These are phyloP conservation scores for Heliconius hermathena DNA, from an alignment of 1,140 invertebrate genomes.

Conservation along the genomic window DNA sequence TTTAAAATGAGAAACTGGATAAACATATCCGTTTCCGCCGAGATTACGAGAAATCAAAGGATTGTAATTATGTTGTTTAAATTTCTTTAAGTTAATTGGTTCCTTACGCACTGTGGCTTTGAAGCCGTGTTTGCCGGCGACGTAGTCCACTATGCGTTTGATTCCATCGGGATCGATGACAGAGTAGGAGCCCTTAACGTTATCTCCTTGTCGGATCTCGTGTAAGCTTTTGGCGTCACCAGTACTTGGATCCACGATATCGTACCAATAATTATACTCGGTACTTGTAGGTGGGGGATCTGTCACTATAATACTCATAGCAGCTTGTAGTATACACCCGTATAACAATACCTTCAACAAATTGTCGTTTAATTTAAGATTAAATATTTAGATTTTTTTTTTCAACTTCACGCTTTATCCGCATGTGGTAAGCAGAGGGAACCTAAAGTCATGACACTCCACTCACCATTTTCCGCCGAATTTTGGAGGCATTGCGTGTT, in stretches of 20 bases:
- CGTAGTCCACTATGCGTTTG: slow-evolving; percentile 87
- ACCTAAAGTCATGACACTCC: too few species aligned
- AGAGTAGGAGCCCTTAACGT: slow-evolving; percentile 83
- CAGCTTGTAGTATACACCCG: slow-evolving; percentile 43
- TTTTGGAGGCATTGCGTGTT: too few species aligned
- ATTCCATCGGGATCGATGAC: slow-evolving; percentile 85
- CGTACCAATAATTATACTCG: slow-evolving; percentile 81
- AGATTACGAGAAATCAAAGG: background rate
- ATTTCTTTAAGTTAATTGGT: slow-evolving; percentile 29
- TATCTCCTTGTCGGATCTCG: slow-evolving; percentile 83
- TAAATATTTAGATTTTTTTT: background rate
- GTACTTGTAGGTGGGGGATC: slow-evolving; percentile 61
- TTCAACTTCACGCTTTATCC: too few species aligned
- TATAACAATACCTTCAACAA: slow-evolving; percentile 53
- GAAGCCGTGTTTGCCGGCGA: slow-evolving; percentile 86
- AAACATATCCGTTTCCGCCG: background rate
- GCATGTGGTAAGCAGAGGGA: too few species aligned
- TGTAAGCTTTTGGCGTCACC: slow-evolving; percentile 84
- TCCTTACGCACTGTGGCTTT: slow-evolving; percentile 85
- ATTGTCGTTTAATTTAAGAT: background rate
- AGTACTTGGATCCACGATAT: slow-evolving; percentile 80
- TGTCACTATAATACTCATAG: slow-evolving; percentile 63
- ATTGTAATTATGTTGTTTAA: slow-evolving; percentile 1
- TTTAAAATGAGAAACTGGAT: slow-evolving; percentile 17
- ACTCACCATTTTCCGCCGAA: too few species aligned